These are phyloP conservation scores for Nysson spinosus DNA, from an alignment of 2,888 invertebrate genomes.

Conservation along the genomic window DNA sequence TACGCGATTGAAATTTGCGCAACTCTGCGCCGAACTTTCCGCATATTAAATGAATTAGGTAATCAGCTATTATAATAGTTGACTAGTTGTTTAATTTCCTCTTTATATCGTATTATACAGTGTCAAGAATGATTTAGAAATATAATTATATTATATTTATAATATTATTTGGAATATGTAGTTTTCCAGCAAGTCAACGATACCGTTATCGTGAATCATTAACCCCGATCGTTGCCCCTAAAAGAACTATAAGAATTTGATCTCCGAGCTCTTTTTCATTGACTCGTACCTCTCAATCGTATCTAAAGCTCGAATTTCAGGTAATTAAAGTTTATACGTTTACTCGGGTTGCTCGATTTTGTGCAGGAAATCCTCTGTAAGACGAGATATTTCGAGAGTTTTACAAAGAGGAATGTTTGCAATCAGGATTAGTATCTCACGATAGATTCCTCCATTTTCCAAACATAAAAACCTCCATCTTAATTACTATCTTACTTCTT, in stretches of 20 bases:
- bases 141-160: too few species aligned
- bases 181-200: neutral
- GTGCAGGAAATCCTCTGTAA: neutral
- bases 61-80: too few species aligned
- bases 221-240: neutral
- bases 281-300: neutral
- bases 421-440: too few species aligned
- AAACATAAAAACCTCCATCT: too few species aligned
- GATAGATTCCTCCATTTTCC: too few species aligned
- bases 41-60: too few species aligned
- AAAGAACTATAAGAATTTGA: neutral
- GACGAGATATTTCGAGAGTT: neutral
- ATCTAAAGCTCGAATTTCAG: neutral
- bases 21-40: too few species aligned
- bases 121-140: too few species aligned
- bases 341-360: slow-evolving; percentile 1
- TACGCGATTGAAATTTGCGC: neutral
- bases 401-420: slow-evolving; percentile 2
- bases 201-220: slow-evolving; percentile 6
- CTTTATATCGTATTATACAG: too few species aligned
- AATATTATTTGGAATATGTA: too few species aligned
- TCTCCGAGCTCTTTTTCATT: neutral
- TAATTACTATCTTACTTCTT: too few species aligned
- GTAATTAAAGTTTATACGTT: slow-evolving; percentile 24
- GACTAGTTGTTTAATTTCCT: too few species aligned